Percentiles rank a stretch among this genome's conserved stretches.
Conservation (phyloP, 2,113 vertebrate genomes). For the Mustela lutreola region DNA sequence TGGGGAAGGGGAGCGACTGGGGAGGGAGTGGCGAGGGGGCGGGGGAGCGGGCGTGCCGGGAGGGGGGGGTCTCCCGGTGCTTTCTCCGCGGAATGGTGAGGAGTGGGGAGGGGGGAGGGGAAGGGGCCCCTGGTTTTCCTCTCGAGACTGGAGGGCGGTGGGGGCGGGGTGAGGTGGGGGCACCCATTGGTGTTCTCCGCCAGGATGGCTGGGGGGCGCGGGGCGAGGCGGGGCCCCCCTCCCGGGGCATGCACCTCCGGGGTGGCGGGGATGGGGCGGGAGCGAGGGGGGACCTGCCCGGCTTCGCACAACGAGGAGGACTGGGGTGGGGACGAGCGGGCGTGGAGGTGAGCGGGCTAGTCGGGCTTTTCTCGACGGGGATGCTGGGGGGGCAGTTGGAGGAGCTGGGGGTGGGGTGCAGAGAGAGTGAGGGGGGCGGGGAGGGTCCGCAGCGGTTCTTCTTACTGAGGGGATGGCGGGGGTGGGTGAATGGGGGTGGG, state of each 20-base stretch:
- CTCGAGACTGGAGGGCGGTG: constrained; percentile 1
- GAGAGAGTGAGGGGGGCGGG: not conserved
- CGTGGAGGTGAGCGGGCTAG: not conserved
- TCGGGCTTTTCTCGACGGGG: not conserved
- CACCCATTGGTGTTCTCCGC: not conserved
- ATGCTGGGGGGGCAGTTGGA: constrained; percentile 37
- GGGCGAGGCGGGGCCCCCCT: not conserved
- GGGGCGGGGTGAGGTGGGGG: constrained; percentile 44
- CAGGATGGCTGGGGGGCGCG: not conserved
- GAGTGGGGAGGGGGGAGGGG: not conserved
- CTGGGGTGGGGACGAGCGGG: not conserved
- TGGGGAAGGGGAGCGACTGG: not conserved
- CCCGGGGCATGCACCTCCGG: not conserved
- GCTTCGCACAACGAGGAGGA: not conserved
- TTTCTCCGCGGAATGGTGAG: not conserved
- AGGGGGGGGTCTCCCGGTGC: not conserved
- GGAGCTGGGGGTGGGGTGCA: not conserved
- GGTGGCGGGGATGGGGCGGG: not conserved
- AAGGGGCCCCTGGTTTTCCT: not conserved
- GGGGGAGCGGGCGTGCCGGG: not conserved
- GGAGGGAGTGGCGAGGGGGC: not conserved
- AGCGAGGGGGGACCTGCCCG: not conserved
- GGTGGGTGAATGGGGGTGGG: not conserved
- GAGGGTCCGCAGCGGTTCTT: not conserved
- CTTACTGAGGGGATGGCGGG: not conserved